phyloP scores from a whole-genome alignment of 2,113 vertebrate species.

The Chlamydotis undulata region DNA sequence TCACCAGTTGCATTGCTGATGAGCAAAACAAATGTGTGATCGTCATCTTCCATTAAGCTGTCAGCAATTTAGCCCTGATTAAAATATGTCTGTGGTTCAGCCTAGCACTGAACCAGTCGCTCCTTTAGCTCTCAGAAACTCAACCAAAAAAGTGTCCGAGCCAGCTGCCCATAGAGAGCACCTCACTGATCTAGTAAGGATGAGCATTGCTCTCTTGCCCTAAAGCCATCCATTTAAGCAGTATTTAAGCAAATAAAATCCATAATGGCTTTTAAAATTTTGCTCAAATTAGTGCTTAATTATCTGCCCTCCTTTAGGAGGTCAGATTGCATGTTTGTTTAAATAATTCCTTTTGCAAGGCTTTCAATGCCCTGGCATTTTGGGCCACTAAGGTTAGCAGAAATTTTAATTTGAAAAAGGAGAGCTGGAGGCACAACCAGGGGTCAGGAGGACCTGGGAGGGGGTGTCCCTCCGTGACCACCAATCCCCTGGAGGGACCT shows the following conservation, averaged over 20 bases:
- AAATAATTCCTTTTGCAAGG: not conserved
- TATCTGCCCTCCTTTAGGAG: not conserved
- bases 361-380: not conserved
- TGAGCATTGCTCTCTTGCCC: not conserved
- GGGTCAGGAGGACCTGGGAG: not conserved
- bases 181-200: not conserved
- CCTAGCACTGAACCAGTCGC: not conserved
- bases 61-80: not conserved
- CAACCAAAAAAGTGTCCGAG: not conserved
- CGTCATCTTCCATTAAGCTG: not conserved
- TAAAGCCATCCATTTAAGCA: not conserved
- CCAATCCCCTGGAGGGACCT: accelerated
- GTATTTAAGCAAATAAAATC: slow-evolving; percentile 6
- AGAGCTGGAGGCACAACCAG: not conserved
- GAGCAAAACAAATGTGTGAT: not conserved
- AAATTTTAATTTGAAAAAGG: not conserved
- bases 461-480: not conserved
- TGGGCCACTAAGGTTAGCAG: not conserved
- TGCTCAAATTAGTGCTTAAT: slow-evolving; percentile 6
- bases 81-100: not conserved
- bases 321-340: not conserved
- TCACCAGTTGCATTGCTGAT: not conserved
- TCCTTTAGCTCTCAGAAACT: not conserved
- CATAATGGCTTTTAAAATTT: slow-evolving; percentile 1
- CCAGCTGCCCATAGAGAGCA: not conserved